phyloP scores from a whole-genome alignment of 2,797 vertebrate species.

The Paguma larvata region DNA sequence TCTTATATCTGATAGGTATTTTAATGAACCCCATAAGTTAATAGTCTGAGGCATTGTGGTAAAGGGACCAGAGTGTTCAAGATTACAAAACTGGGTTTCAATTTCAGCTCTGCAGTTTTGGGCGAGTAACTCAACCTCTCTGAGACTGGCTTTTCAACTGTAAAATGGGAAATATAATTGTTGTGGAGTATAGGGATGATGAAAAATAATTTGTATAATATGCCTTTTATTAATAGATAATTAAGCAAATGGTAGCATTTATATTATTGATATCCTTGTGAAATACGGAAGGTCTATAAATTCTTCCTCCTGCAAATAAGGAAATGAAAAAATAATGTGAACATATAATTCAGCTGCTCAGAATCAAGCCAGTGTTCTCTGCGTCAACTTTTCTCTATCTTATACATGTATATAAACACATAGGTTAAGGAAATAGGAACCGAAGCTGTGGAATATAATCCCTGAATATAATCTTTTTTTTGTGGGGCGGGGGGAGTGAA shows the following conservation, averaged over 20 bases:
- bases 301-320: constrained; percentile 59
- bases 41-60: constrained; percentile 7
- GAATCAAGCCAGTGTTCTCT: constrained; percentile 57
- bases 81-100: background rate
- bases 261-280: constrained; percentile 18
- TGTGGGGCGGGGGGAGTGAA: background rate
- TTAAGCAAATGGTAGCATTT: constrained; percentile 10
- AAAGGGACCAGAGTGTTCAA: constrained; percentile 19
- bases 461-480: background rate
- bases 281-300: constrained; percentile 55
- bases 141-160: background rate
- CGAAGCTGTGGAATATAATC: constrained; percentile 24
- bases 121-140: background rate
- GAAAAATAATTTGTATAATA: constrained; percentile 53
- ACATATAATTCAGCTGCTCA: constrained; percentile 34
- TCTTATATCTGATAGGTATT: background rate
- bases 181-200: background rate
- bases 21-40: constrained; percentile 55
- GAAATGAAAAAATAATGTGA: constrained; percentile 51
- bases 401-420: background rate
- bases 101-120: background rate
- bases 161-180: constrained; percentile 58
- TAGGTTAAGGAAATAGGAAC: constrained; percentile 56
- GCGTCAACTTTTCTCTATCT: background rate
- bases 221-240: background rate